Percentiles rank a stretch among this genome's conserved stretches.
Conservation (phyloP, 1,140 invertebrate species). For the Drosophila leontia region DNA sequence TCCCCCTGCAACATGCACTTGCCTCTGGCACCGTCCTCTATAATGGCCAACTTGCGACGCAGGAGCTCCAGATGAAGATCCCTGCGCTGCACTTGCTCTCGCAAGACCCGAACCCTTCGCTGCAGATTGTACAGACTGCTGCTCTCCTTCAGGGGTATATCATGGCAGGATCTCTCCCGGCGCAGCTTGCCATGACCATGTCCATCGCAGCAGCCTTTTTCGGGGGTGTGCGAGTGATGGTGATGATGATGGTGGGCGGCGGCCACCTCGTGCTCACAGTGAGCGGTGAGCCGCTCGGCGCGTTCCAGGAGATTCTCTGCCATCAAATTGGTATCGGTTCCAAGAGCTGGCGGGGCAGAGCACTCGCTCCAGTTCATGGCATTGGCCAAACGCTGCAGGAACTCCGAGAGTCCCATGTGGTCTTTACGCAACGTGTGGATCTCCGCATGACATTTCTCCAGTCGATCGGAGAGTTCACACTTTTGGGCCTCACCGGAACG, state of each 20-base stretch:
- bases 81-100: conserved; percentile 95
- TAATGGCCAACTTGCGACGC: conserved; percentile 92
- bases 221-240: conserved; percentile 54
- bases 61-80: conserved; percentile 96
- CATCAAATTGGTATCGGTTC: conserved; percentile 91
- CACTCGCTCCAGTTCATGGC: conserved; percentile 84
- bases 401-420: conserved; percentile 78
- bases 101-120: conserved; percentile 90
- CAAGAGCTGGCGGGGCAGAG: conserved; percentile 86
- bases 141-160: conserved; percentile 88
- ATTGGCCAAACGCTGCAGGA: conserved; percentile 88
- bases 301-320: conserved; percentile 91
- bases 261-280: conserved; percentile 87
- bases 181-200: conserved; percentile 86
- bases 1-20: conserved; percentile 89
- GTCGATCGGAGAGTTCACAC: conserved; percentile 87
- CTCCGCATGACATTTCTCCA: conserved; percentile 91
- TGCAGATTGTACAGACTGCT: conserved; percentile 94
- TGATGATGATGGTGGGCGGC: conserved; percentile 36
- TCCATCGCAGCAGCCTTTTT: conserved; percentile 67
- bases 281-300: conserved; percentile 90
- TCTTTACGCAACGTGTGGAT: conserved; percentile 86
- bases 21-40: conserved; percentile 90
- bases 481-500: conserved; percentile 90
- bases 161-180: conserved; percentile 90